A percentile compares a stretch with the other conserved stretches of the same genome.
These are phyloP conservation scores for Drosophila mayri DNA, from an alignment of 1,140 invertebrate genomes.

Conservation along the genomic window DNA sequence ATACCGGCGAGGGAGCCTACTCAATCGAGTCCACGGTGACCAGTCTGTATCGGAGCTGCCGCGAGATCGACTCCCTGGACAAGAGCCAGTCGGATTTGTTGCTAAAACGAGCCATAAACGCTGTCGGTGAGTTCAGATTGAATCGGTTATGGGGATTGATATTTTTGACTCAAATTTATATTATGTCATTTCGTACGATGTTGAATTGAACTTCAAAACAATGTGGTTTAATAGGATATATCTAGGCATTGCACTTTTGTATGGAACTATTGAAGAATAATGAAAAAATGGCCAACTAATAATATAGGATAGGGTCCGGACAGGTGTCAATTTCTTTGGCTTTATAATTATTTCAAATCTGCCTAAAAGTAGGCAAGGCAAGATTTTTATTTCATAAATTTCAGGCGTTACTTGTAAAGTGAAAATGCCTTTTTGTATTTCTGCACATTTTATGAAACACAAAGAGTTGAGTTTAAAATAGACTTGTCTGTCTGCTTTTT, in stretches of 20 bases:
- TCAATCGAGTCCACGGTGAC: slow-evolving; percentile 76
- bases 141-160: background rate
- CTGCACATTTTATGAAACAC: background rate
- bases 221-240: background rate
- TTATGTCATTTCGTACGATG: too few species aligned
- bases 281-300: too few species aligned
- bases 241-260: background rate
- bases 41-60: slow-evolving; percentile 77
- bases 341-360: background rate
- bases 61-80: slow-evolving; percentile 77
- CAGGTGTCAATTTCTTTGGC: background rate
- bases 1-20: slow-evolving; percentile 62
- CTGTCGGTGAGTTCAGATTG: slow-evolving; percentile 66
- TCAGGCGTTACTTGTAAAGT: background rate
- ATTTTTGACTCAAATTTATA: background rate
- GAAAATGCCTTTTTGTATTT: background rate
- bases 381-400: background rate
- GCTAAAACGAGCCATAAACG: slow-evolving; percentile 73
- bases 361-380: background rate
- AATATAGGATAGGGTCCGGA: background rate
- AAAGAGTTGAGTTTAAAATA: background rate
- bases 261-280: background rate
- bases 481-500: too few species aligned
- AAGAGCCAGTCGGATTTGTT: slow-evolving; percentile 80
- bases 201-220: background rate